phyloP scores from a whole-genome alignment of 1,140 invertebrate genomes.

The Lucilia cuprina region DNA sequence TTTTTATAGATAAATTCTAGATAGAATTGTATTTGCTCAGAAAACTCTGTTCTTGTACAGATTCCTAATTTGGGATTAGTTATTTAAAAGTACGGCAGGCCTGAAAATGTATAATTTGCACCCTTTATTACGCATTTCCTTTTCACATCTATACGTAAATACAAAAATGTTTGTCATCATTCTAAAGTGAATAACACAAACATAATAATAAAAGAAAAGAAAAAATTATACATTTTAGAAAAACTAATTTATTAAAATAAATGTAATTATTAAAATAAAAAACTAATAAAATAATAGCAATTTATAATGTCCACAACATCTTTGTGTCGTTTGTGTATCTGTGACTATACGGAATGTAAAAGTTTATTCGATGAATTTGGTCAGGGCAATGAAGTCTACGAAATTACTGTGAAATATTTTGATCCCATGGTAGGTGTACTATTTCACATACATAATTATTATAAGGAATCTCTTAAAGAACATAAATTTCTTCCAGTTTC shows the following conservation, averaged over 20 bases:
- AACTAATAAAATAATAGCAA: background rate
- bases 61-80: too few relatives aligned
- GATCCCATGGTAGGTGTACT: background rate
- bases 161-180: background rate
- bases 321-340: background rate
- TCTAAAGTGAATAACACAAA: background rate
- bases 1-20: too few relatives aligned
- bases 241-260: background rate
- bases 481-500: background rate
- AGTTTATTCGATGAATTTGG: background rate
- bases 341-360: background rate
- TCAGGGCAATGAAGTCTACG: background rate
- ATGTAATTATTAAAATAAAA: background rate
- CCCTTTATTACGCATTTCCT: background rate
- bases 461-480: background rate
- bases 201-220: background rate
- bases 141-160: background rate
- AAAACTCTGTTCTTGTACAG: too few relatives aligned
- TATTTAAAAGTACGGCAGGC: too few relatives aligned
- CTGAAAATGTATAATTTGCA: background rate
- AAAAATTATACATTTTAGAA: background rate
- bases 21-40: too few relatives aligned
- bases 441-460: background rate
- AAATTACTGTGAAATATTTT: conserved; percentile 17
- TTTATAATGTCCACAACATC: background rate